Base-by-base conservation (phyloP, 2,888 invertebrate species). In the Lycophotia porphyrea region DNA sequence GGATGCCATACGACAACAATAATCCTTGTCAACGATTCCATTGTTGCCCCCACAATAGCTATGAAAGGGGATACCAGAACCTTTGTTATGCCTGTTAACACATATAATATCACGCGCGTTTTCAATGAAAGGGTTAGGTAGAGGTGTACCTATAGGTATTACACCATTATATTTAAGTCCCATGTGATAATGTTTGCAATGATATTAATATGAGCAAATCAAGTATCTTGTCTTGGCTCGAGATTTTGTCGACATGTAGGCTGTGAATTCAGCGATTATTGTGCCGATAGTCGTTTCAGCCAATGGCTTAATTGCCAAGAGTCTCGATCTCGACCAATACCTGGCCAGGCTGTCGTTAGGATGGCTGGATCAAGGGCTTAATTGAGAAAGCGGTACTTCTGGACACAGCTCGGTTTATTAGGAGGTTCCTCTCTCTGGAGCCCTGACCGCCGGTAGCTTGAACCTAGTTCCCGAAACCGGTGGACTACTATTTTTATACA, bases 41-140 rank as follows among this genome's bases (percentile, higher is more conserved):
- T 74, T 74, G 42, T 80, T 34, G n/a, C 31, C 2, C 3, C 5
- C 1, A 79, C 39, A 80, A 80, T 58, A 47, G 18, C 39, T 4
- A 18, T 36, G 58, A 78, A 55, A 61, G 0, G 13, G 18, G 27
- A 9, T 21, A n/a, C n/a, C 52, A 79, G 9, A 34, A 34, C 64
- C 42, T 42, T 18, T 65, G 42, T 49, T 36, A 18, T 9, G 18
- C 31, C 27, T 27, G 11, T 24, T 49, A 47, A 39, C 55, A n/a
- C 3, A 58, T 9, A 21, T 21, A 58, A 31, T 31, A 31, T 58
- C 9, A 21, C 31, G 60, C 11, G 9, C 21, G 21, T 60, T 60
- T 58, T 60, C 9, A 8, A 60, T 21, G 9, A 60, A 31, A 34
- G 11, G 31, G 9, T 18, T 18, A 18, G 3, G 18, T 0, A 27